phyloP scores from a whole-genome alignment of 1,140 invertebrate genomes.

The Aphelenchoides fujianensis region DNA sequence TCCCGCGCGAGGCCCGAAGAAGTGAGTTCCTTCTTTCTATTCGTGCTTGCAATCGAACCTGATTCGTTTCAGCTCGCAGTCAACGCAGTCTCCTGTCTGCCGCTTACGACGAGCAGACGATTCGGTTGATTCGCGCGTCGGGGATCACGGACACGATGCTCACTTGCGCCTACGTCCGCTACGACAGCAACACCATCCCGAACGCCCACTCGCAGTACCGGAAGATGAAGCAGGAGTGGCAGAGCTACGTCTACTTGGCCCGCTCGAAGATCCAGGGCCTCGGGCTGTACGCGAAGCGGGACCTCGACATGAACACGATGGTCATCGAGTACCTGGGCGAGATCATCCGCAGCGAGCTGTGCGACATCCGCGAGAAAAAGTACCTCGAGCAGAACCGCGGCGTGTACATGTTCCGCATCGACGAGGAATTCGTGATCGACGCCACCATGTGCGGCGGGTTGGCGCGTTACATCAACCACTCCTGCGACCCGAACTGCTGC shows the following conservation, averaged over 20 bases:
- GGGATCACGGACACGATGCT: conserved; percentile 54
- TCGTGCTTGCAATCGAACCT: background rate
- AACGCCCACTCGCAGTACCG: conserved; percentile 98
- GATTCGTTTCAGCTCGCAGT: conserved; percentile 46
- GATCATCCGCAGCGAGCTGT: conserved; percentile 91
- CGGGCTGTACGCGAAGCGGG: conserved; percentile 90
- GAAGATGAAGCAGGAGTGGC: conserved; percentile 97
- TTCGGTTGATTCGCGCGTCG: conserved; percentile 40
- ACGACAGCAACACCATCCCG: conserved; percentile 74
- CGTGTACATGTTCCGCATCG: conserved; percentile 98
- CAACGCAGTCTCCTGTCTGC: conserved; percentile 66
- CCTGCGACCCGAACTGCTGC: conserved; percentile 97
- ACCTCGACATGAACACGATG: conserved; percentile 98
- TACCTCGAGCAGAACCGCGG: conserved; percentile 79
- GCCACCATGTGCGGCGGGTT: conserved; percentile 93
- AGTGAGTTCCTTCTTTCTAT: conserved; percentile 24
- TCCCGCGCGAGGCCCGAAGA: conserved; percentile 39
- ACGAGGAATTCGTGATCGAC: conserved; percentile 93
- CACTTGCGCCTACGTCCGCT: conserved; percentile 16
- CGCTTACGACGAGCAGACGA: conserved; percentile 65
- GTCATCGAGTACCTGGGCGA: conserved; percentile 99
- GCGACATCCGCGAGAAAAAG: conserved; percentile 52
- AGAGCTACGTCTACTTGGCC: conserved; percentile 91
- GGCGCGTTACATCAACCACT: conserved; percentile 97
- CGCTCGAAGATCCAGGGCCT: conserved; percentile 74